Base-by-base conservation (phyloP, 2,888 invertebrate species). In the Cataglyphis altisquamis region DNA sequence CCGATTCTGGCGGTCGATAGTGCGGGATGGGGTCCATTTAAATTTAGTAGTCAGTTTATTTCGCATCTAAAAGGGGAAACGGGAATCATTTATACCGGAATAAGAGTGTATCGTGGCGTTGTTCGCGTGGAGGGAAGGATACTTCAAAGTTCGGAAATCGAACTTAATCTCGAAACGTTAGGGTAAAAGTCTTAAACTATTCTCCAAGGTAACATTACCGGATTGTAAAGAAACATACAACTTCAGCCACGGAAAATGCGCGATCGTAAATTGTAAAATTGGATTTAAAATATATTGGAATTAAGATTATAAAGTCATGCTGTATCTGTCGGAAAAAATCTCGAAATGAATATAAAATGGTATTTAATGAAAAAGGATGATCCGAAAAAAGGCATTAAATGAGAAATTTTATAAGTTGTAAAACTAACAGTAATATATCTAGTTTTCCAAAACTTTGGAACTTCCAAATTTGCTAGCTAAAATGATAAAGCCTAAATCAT, bases 31-130 rank as follows among this genome's bases (percentile, higher is more conserved):
- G 52, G 73, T 84, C 87, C 77, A 85, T 85, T 87, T 83, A 82
- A 67, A 83, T 81, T 89, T 83, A 81, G 84, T 60, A 78, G 77
- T 74, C 63, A 39, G 48, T 55, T 85, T 84, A 80, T 75, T 83
- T 82, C 73, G 78, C 73, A 29, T 52, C n/a, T 39, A 39, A 32
- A 32, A 12, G 48, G 3, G 12, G 48, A 32, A 80, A 70, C 70
- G 39, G 32, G 32, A 21, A 52, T 72, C 62, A 75, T 68, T 48
- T 81, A 60, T 32, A 52, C 15, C 45, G 18, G 32, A 78, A 32
- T 45, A 12, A 39, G 41, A 62, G 64, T 80, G 64, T 80, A 70
- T 78, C 45, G 39, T 8, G 57, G 41, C 41, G 15, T 60, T 41
- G 82, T 32, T 15, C 15, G 36, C 36, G 45, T n/a, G 12, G 25